phyloP scores from a whole-genome alignment of 2,113 vertebrate genomes.

The Microcebus griseorufus region DNA sequence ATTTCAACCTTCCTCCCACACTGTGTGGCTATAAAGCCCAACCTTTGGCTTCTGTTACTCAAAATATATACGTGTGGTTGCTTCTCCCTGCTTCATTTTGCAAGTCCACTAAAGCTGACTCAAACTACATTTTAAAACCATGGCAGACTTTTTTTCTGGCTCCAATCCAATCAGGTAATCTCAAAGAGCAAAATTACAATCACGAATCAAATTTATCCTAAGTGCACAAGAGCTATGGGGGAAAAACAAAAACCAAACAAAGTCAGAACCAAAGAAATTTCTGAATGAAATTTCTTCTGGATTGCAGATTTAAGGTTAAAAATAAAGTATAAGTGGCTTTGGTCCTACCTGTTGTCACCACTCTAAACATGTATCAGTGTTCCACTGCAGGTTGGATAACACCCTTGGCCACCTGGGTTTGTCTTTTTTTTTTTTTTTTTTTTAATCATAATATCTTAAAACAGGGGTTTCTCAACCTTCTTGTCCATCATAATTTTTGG shows the following conservation, averaged over 20 bases:
- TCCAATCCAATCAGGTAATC: not conserved
- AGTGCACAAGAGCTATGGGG: not conserved
- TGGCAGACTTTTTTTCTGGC: not conserved
- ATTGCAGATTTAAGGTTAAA: not conserved
- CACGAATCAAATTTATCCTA: slow-evolving; percentile 40
- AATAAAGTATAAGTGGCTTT: not conserved
- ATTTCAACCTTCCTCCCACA: slow-evolving; percentile 62
- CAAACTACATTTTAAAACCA: slow-evolving; percentile 43
- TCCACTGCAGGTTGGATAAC: not conserved
- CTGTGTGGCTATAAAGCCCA: slow-evolving; percentile 40
- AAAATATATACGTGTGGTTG: not conserved
- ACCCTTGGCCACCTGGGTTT: not conserved
- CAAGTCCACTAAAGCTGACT: not conserved
- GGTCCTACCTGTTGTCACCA: not conserved
- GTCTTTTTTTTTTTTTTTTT: not conserved
- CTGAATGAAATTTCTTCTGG: not conserved
- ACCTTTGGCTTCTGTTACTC: slow-evolving; percentile 64
- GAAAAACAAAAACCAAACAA: not conserved
- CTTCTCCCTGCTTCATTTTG: not conserved
- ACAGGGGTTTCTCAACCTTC: not conserved
- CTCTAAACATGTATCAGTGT: not conserved
- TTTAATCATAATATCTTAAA: not conserved
- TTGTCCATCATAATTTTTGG: not conserved
- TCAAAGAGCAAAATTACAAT: slow-evolving; percentile 21
- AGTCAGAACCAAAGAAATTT: not conserved